Conservation (phyloP, 2,888 invertebrate genomes). For the Melolontha melolontha region DNA sequence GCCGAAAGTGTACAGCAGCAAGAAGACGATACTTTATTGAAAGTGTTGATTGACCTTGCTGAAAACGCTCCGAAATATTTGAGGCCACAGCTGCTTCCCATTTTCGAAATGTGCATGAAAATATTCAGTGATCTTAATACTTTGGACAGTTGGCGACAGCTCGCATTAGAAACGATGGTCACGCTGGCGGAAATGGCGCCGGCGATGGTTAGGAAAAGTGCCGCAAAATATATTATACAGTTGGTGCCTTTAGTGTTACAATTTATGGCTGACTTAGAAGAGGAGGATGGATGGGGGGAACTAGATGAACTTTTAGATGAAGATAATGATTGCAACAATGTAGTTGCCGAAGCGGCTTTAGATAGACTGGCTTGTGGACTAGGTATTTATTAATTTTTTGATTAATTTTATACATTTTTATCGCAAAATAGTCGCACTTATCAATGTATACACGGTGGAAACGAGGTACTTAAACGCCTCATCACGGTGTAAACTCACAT, state of each 20-base stretch:
- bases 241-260: slow-evolving; percentile 88
- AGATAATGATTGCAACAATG: slow-evolving; percentile 94
- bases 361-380: slow-evolving; percentile 98
- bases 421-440: not conserved
- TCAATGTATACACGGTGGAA: not conserved
- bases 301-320: slow-evolving; percentile 91
- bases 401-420: slow-evolving; percentile 27
- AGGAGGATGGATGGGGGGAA: slow-evolving; percentile 89
- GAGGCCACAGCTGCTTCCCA: slow-evolving; percentile 84
- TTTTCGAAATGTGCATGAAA: slow-evolving; percentile 91
- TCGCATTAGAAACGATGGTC: slow-evolving; percentile 87
- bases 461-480: too few relatives aligned
- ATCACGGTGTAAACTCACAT: too few relatives aligned
- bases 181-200: slow-evolving; percentile 94
- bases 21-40: slow-evolving; percentile 91
- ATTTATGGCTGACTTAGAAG: slow-evolving; percentile 96
- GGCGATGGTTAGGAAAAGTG: slow-evolving; percentile 95
- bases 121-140: slow-evolving; percentile 79
- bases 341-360: slow-evolving; percentile 95
- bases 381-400: slow-evolving; percentile 69
- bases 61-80: slow-evolving; percentile 94
- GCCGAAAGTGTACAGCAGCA: slow-evolving; percentile 85
- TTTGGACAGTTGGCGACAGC: slow-evolving; percentile 87
- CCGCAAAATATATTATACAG: slow-evolving; percentile 83
- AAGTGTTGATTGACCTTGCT: slow-evolving; percentile 93